Conservation (phyloP, 1,140 invertebrate species). For the Portunus trituberculatus region DNA sequence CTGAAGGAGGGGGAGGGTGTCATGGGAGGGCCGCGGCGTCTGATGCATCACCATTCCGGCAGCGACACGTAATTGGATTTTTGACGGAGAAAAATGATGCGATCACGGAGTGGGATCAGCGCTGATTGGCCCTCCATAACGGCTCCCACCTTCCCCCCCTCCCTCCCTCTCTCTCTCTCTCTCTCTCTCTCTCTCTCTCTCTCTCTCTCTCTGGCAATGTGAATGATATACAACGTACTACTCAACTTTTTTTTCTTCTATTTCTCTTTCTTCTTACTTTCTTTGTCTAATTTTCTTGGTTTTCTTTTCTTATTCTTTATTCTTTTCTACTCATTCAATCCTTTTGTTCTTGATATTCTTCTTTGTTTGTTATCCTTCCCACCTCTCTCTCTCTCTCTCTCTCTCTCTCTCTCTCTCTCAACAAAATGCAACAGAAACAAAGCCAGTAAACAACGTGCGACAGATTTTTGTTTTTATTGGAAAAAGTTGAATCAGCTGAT, state of each 20-base stretch:
- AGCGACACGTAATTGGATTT: slow-evolving; percentile 71
- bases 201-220: background rate
- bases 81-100: slow-evolving; percentile 72
- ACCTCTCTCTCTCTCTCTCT: too few relatives aligned
- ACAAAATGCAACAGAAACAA: too few relatives aligned
- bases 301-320: background rate
- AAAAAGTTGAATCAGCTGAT: too few relatives aligned
- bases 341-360: background rate
- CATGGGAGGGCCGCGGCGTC: background rate
- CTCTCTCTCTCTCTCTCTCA: too few relatives aligned
- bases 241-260: background rate
- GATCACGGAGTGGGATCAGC: slow-evolving; percentile 24
- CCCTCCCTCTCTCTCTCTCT: background rate
- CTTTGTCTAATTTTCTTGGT: background rate
- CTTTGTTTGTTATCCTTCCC: background rate
- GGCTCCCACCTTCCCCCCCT: background rate
- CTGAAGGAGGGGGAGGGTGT: background rate
- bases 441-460: too few relatives aligned
- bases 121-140: slow-evolving; percentile 51
- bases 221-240: too few relatives aligned
- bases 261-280: background rate
- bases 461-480: too few relatives aligned
- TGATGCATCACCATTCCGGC: slow-evolving; percentile 68
- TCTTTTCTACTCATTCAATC: background rate
- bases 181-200: background rate